phyloP scores from a whole-genome alignment of 2,888 invertebrate species.

The Toxonevra muliebris region DNA sequence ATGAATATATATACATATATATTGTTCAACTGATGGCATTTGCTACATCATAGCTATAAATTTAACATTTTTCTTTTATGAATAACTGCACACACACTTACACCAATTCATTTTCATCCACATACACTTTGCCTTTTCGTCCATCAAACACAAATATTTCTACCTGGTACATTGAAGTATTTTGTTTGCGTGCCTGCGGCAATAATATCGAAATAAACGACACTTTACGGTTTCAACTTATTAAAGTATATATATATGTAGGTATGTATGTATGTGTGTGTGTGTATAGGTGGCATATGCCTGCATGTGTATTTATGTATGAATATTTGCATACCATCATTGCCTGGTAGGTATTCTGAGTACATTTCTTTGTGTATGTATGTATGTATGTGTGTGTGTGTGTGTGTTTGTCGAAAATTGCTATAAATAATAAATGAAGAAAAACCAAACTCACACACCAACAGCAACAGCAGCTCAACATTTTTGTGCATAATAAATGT shows the following conservation, averaged over 20 bases:
- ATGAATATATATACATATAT: slow-evolving; percentile 20
- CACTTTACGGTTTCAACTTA: slow-evolving; percentile 41
- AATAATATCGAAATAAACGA: slow-evolving; percentile 42
- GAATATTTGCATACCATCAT: neutral
- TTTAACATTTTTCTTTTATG: slow-evolving; percentile 12
- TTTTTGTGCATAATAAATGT: slow-evolving; percentile 41
- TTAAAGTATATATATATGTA: slow-evolving; percentile 13
- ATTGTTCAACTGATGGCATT: slow-evolving; percentile 24
- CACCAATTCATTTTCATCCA: neutral
- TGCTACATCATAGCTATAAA: neutral
- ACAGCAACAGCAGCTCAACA: neutral
- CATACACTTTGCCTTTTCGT: neutral
- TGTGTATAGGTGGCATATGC: slow-evolving; percentile 17
- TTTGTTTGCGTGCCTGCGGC: slow-evolving; percentile 41
- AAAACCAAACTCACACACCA: slow-evolving; percentile 32
- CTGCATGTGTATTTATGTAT: neutral
- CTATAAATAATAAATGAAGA: slow-evolving; percentile 38
- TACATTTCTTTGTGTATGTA: too few relatives aligned
- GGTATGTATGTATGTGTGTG: neutral
- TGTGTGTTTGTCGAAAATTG: slow-evolving; percentile 20
- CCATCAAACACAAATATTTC: slow-evolving; percentile 8
- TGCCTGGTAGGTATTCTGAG: neutral
- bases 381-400: neutral
- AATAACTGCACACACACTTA: neutral
- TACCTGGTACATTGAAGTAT: neutral